Percentiles rank a stretch among this genome's conserved stretches.
These are phyloP conservation scores for Drosophila littoralis DNA, from an alignment of 1,140 invertebrate genomes.

Conservation along the genomic window DNA sequence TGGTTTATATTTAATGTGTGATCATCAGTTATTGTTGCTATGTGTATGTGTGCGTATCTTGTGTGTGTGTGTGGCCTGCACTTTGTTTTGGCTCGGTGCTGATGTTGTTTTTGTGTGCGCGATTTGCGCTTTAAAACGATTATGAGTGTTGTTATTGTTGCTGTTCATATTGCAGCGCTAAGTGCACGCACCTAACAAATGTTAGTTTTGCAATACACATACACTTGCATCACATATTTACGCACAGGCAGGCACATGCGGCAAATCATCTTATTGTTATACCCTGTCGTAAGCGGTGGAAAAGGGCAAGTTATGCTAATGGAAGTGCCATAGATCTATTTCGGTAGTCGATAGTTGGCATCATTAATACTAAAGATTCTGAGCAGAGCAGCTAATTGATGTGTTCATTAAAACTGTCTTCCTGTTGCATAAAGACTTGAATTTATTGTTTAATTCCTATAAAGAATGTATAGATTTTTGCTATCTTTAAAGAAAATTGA, in stretches of 20 bases:
- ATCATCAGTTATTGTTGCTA: neutral
- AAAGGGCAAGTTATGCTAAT: no score
- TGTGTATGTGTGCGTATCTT: conserved; percentile 4
- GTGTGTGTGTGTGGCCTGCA: conserved; percentile 1
- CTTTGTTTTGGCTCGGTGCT: conserved; percentile 13
- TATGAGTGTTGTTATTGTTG: conserved; percentile 24
- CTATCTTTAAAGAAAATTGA: neutral
- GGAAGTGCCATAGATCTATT: no score
- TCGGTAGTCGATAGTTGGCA: no score
- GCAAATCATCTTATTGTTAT: conserved; percentile 6
- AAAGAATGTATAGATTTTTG: neutral
- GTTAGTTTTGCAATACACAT: conserved; percentile 16
- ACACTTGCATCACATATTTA: neutral
- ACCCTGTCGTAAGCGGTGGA: neutral
- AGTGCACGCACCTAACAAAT: conserved; percentile 29
- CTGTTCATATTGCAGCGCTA: conserved; percentile 27
- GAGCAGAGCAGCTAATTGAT: no score
- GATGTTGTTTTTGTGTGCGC: conserved; percentile 34
- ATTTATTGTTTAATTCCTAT: neutral
- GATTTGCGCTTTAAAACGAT: conserved; percentile 40
- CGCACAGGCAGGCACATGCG: neutral
- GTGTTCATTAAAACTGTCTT: no score
- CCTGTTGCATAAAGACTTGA: no score
- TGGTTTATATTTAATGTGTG: conserved; percentile 27
- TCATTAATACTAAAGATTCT: no score